phyloP scores from a whole-genome alignment of 2,888 invertebrate species.

The Ophion ventricosus region DNA sequence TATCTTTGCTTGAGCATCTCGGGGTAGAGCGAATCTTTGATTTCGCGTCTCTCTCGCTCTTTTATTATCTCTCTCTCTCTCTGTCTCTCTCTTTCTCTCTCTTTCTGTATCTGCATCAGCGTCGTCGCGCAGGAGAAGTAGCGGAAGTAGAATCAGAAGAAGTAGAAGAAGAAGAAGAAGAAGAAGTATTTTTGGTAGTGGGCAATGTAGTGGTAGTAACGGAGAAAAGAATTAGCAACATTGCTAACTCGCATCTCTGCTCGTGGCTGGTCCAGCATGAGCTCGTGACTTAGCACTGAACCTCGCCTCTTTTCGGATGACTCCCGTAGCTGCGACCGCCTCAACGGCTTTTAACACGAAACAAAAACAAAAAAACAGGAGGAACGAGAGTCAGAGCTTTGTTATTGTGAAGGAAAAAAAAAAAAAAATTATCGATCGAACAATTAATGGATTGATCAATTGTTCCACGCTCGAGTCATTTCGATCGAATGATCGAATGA shows the following conservation, averaged over 20 bases:
- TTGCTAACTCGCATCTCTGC: conserved; percentile 76
- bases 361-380: conserved; percentile 76
- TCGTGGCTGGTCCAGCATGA: conserved; percentile 71
- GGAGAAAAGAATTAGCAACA: conserved; percentile 60
- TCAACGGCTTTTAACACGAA: conserved; percentile 78
- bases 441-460: background rate
- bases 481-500: background rate
- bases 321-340: conserved; percentile 82
- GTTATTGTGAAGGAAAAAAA: no score
- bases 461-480: background rate
- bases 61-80: conserved; percentile 18
- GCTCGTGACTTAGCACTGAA: conserved; percentile 76
- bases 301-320: conserved; percentile 81
- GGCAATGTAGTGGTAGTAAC: conserved; percentile 60
- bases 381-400: conserved; percentile 66
- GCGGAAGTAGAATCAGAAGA: conserved; percentile 46
- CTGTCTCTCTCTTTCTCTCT: conserved; percentile 55
- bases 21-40: conserved; percentile 50
- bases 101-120: conserved; percentile 59
- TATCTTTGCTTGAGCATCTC: conserved; percentile 48
- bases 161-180: conserved; percentile 70
- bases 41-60: conserved; percentile 17
- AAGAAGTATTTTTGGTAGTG: conserved; percentile 64
- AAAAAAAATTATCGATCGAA: conserved; percentile 60
- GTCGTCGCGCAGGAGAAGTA: conserved; percentile 55